Evolutionary conservation across 2,888 invertebrate genomes (phyloP).

Genomic region (Agrochola lota): DNA sequence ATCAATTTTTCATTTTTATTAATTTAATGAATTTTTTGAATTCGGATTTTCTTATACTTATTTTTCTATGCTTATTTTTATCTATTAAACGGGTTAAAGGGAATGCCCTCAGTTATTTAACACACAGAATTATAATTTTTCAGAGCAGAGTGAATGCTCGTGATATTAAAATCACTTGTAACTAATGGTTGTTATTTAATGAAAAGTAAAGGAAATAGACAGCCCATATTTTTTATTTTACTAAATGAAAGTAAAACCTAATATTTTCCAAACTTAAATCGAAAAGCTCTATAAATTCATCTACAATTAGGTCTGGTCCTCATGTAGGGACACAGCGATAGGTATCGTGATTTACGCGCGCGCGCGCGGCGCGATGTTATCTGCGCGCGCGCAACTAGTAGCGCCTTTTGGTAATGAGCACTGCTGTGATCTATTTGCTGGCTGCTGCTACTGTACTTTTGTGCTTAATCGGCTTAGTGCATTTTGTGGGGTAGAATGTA

Average conservation of each 20-base stretch:
- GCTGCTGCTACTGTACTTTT: constrained; percentile 63
- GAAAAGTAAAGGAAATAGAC: constrained; percentile 8
- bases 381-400: constrained; percentile 68
- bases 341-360: constrained; percentile 85
- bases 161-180: background rate
- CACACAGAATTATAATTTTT: background rate
- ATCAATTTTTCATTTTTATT: too few species aligned
- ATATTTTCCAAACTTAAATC: constrained; percentile 13
- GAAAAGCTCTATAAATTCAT: constrained; percentile 70
- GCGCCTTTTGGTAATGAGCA: constrained; percentile 82
- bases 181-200: background rate
- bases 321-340: constrained; percentile 81
- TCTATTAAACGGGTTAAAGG: too few species aligned
- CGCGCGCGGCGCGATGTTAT: constrained; percentile 76
- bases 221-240: background rate
- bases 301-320: constrained; percentile 83
- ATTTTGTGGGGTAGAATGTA: constrained; percentile 6
- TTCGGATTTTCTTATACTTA: too few species aligned
- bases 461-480: constrained; percentile 53
- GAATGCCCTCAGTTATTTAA: too few species aligned
- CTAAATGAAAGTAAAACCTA: constrained; percentile 17
- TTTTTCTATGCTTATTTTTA: too few species aligned
- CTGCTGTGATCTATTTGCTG: constrained; percentile 69
- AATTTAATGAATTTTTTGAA: too few species aligned
- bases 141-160: background rate